These are phyloP conservation scores for Dermolepida albohirtum DNA, from an alignment of 2,888 invertebrate species.

Conservation along the genomic window DNA sequence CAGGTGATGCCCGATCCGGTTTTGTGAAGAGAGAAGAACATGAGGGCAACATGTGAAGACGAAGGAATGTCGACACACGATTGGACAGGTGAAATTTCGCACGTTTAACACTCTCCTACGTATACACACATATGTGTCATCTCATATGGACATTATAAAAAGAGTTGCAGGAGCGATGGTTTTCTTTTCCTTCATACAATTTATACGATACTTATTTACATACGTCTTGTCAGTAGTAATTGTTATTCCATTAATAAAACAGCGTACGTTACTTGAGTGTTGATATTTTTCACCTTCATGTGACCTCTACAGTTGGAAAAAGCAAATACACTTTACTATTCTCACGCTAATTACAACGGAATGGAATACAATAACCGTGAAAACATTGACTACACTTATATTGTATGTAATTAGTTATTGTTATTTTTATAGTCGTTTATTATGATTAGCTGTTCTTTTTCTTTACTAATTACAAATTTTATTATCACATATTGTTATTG, in stretches of 20 bases:
- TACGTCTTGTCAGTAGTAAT: constrained; percentile 22
- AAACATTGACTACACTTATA: constrained; percentile 19
- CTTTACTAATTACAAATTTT: constrained; percentile 26
- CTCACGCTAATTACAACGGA: constrained; percentile 31
- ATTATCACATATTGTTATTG: constrained; percentile 8
- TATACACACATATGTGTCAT: constrained; percentile 9
- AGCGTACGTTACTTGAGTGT: constrained; percentile 24
- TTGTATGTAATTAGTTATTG: constrained; percentile 33
- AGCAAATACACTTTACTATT: constrained; percentile 19
- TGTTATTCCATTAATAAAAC: constrained; percentile 37
- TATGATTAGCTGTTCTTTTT: constrained; percentile 28
- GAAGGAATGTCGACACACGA: constrained; percentile 48
- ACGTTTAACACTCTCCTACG: constrained; percentile 25
- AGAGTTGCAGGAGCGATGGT: constrained; percentile 5
- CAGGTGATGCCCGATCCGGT: constrained; percentile 58
- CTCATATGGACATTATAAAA: constrained; percentile 8
- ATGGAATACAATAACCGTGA: constrained; percentile 34
- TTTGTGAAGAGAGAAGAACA: constrained; percentile 46
- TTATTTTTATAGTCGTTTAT: constrained; percentile 27
- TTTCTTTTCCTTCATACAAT: constrained; percentile 14
- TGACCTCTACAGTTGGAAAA: constrained; percentile 39
- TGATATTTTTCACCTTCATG: constrained; percentile 39
- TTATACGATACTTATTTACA: constrained; percentile 10
- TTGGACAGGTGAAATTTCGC: constrained; percentile 50
- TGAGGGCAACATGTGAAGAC: constrained; percentile 54